Base-by-base conservation (phyloP, 2,888 invertebrate genomes). In the Amblyjoppa fuscipennis region DNA sequence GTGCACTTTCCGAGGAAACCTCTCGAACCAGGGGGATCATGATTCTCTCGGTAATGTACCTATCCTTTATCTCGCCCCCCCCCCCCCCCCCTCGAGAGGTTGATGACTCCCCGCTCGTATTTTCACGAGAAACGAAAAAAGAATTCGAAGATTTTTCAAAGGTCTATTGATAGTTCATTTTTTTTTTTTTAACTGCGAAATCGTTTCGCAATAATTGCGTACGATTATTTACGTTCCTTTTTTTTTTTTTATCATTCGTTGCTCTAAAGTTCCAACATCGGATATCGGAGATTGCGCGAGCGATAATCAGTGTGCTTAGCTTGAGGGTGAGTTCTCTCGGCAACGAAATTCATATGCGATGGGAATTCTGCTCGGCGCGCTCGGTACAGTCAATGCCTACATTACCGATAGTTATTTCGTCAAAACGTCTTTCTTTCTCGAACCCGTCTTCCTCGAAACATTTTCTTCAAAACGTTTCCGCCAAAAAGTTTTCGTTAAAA, bases 11-110 rank as follows among this genome's bases (percentile, higher is more conserved):
- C 51, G 11, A 38, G 13, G 66, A 66, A 34, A 77, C 25, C 49
- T 45, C 28, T 7, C 76, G 64, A 56, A 34, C 53, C 2, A 59
- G 38, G 38, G 31, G 38, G 38, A 41, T 73, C 41, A 53, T 53
- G 31, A n/a, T 71, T 31, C 53, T 51, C 71, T 71, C 71, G 49
- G 53, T 13, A 31, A 71, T 16, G n/a, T 1, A 34, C 51, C 51
- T 31, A n/a, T 71, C 7, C 3, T 53, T 9, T 34, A 45, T 45
- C 68, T 68, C 41, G 25, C 11, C 49, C 13, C 16, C 51, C 31
- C 45, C 20, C 41, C 25, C 0, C 49, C 4, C 16, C 0, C 49
- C 4, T 7, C 31, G 25, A 4, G n/a, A 7, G 28, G 51, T 70
- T 45, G 49, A 13, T 41, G 70, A 28, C 69, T 45, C 66, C 20